Base-by-base conservation (phyloP, 2,888 invertebrate genomes). In the Acanthosepion lycidas region DNA sequence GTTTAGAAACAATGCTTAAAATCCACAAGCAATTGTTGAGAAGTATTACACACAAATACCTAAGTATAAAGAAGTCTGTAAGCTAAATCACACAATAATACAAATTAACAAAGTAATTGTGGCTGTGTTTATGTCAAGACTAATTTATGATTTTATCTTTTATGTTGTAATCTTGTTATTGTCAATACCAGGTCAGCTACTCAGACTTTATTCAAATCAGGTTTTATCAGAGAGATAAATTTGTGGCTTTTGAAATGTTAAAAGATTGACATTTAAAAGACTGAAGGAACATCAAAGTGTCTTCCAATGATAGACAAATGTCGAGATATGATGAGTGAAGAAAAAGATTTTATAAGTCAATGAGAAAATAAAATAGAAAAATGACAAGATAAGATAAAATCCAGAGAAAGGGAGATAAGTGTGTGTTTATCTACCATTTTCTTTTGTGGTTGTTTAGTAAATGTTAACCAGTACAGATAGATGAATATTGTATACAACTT, bases 141-240 rank as follows among this genome's bases (percentile, higher is more conserved):
- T 9, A 78, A 78, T 33, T n/a, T n/a, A n/a, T 15, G n/a, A 78
- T 78, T 78, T 78, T 78, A 78, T 78, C 78, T 78, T 78, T 33
- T 78, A n/a, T n/a, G n/a, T 78, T 78, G 78, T n/a, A 78, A n/a
- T n/a, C n/a, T 78, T 78, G 12, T 78, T 78, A 78, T 78, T n/a
- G n/a, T 78, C 6, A 6, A 59, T 59, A 59, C 23, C 4, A 59
- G 78, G 78, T n/a, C 78, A 78, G 9, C 33, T 8, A 78, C 15
- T n/a, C n/a, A 78, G 78, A 78, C 78, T n/a, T 78, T 78, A 78
- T 78, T n/a, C 78, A 78, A 78, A 78, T 78, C n/a, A 15, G 64
- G n/a, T 33, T 78, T 78, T 78, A 78, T 78, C 78, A n/a, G 78
- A 33, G n/a, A 78, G 33, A 78, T 33, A n/a, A 78, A 33, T n/a